Evolutionary conservation across 1,140 invertebrate genomes (phyloP).

Genomic region (Bombus huntii): DNA sequence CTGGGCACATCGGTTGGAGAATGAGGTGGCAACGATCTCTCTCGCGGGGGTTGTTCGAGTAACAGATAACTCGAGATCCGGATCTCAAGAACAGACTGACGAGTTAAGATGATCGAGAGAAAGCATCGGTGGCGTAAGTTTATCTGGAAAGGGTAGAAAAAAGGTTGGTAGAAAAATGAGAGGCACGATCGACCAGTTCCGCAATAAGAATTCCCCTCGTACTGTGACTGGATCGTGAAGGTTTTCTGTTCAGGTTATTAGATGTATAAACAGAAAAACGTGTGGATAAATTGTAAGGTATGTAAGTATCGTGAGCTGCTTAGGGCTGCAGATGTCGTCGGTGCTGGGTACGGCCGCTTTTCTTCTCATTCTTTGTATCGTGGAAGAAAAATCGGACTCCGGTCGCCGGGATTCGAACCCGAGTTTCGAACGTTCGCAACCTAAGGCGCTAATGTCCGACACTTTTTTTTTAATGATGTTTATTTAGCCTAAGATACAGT

Average conservation of each 20-base stretch:
- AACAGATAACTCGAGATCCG: slow-evolving; percentile 18
- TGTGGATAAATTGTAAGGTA: too few species aligned
- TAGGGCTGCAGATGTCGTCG: too few species aligned
- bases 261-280: too few species aligned
- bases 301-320: too few species aligned
- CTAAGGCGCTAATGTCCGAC: too few species aligned
- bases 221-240: not conserved
- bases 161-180: slow-evolving; percentile 35
- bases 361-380: too few species aligned
- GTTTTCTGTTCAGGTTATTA: not conserved
- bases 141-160: not conserved
- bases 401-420: too few species aligned
- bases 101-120: slow-evolving; percentile 41
- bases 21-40: slow-evolving; percentile 68
- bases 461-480: too few species aligned
- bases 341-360: too few species aligned
- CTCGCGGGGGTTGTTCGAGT: slow-evolving; percentile 54
- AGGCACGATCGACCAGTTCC: not conserved
- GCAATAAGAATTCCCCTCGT: slow-evolving; percentile 42
- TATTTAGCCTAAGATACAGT: too few species aligned
- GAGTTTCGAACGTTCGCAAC: too few species aligned
- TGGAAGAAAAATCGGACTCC: too few species aligned
- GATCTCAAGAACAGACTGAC: slow-evolving; percentile 32
- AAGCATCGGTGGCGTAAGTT: not conserved
- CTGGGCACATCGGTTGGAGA: slow-evolving; percentile 42